phyloP scores from a whole-genome alignment of 2,888 invertebrate genomes.

The Cosmia pyralina region DNA sequence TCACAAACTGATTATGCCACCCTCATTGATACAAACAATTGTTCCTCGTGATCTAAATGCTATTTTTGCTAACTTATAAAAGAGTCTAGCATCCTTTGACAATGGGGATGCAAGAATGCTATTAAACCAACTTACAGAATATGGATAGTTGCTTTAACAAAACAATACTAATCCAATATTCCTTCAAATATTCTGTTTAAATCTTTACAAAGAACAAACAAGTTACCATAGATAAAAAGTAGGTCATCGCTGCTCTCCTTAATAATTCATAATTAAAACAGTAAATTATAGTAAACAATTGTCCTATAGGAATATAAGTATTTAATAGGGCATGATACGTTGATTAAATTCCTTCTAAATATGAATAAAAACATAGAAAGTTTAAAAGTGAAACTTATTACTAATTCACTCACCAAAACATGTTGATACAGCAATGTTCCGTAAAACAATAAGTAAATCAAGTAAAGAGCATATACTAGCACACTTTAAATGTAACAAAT shows the following conservation, averaged over 20 bases:
- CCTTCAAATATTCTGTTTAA: neutral
- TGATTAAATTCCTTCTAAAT: neutral
- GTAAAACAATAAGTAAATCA: neutral
- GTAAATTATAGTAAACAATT: neutral
- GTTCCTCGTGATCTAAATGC: neutral
- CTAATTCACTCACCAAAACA: constrained; percentile 48
- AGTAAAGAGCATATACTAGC: neutral
- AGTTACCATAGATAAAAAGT: constrained; percentile 24
- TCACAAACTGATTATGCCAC: neutral
- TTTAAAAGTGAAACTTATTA: neutral
- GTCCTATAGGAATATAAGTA: neutral
- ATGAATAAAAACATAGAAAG: neutral
- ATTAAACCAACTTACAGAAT: neutral
- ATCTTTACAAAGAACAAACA: neutral
- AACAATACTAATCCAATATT: neutral
- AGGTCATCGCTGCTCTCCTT: constrained; percentile 38
- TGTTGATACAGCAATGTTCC: constrained; percentile 24
- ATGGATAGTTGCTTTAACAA: neutral
- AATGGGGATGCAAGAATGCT: neutral
- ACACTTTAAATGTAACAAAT: neutral
- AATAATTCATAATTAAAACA: neutral
- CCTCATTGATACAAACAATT: neutral
- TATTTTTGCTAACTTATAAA: neutral
- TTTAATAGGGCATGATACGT: neutral
- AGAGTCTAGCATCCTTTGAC: neutral